phyloP scores from a whole-genome alignment of 2,888 invertebrate genomes.

The Oxycera nigricornis region DNA sequence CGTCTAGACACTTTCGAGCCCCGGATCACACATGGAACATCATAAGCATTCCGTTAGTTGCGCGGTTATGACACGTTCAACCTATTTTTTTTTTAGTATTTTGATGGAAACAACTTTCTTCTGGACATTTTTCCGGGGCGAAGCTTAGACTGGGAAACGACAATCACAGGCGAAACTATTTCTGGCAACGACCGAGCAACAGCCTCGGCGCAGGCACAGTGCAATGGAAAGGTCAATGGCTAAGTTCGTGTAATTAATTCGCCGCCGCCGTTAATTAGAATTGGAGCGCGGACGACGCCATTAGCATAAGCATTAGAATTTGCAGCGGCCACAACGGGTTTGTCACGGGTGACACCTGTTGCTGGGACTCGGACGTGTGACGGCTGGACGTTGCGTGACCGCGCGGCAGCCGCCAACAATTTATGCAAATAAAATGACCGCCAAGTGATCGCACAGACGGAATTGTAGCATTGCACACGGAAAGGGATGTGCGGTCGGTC shows the following conservation, averaged over 20 bases:
- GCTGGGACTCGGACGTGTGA: not conserved
- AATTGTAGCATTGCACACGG: not conserved
- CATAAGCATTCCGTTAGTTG: not conserved
- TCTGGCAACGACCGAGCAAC: not conserved
- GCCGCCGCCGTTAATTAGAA: not conserved
- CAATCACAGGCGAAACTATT: not conserved
- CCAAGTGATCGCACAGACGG: not conserved
- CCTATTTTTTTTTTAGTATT: not conserved
- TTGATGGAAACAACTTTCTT: not conserved
- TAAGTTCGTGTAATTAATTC: slow-evolving; percentile 18
- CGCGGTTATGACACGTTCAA: not conserved
- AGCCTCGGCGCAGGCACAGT: not conserved
- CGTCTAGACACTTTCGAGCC: not conserved
- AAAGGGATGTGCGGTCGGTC: not conserved
- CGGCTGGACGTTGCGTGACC: slow-evolving; percentile 22
- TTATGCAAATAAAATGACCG: slow-evolving; percentile 24
- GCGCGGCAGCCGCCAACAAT: slow-evolving; percentile 9
- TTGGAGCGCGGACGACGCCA: not conserved
- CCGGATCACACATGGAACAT: not conserved
- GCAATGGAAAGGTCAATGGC: slow-evolving; percentile 26
- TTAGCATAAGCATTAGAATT: slow-evolving; percentile 11
- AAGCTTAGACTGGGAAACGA: not conserved
- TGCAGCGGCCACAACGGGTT: not conserved
- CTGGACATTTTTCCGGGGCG: not conserved
- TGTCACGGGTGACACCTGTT: slow-evolving; percentile 4